Evolutionary conservation across 1,140 invertebrate species (phyloP), one percentile per base, ranked within the genome.

Genomic region (Orius insidiosus): DNA sequence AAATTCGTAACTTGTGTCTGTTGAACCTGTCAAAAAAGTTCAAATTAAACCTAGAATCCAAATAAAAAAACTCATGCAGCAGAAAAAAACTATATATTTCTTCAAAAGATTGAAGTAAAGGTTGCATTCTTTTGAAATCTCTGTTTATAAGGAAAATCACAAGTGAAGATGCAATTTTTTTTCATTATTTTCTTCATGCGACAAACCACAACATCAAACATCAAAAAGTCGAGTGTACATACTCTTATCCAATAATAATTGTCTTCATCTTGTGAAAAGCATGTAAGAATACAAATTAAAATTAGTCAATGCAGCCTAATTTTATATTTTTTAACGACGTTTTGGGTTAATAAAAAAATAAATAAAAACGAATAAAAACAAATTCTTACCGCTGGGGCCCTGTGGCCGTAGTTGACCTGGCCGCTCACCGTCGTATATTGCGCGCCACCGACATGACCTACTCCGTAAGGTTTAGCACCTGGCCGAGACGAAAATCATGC

Each of bases 361-460:
- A 36, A 5, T 4, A 3, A 11, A 15, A 36, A 36, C n/a, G 9
- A 11, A n/a, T n/a, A 36, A 36, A 36, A 36, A 36, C 3, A 36
- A 11, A 3, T 36, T 18, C 49, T 53, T 52, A 90, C 85, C 72
- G 80, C 75, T 48, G 81, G n/a, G n/a, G 90, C 79, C 53, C n/a
- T n/a, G n/a, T 95, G 88, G 39, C 79, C 82, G 56, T 85, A 72
- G 66, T 86, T 84, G 56, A 87, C 78, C 62, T 89, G 83, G 47
- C 88, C 87, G 57, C 83, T 83, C 55, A 93, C 70, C 44, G 87
- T 88, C 44, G 84, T 85, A 64, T 82, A 86, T 65, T 93, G 84
- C 43, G 87, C 79, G 59, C 78, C 73, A 57, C 78, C 79, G 70
- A 94, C 75, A 62, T 89, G 78, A 47, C 86, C 85, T 59, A 78